These are phyloP conservation scores for Drosophila hydei DNA, from an alignment of 1,140 invertebrate genomes.

Conservation along the genomic window DNA sequence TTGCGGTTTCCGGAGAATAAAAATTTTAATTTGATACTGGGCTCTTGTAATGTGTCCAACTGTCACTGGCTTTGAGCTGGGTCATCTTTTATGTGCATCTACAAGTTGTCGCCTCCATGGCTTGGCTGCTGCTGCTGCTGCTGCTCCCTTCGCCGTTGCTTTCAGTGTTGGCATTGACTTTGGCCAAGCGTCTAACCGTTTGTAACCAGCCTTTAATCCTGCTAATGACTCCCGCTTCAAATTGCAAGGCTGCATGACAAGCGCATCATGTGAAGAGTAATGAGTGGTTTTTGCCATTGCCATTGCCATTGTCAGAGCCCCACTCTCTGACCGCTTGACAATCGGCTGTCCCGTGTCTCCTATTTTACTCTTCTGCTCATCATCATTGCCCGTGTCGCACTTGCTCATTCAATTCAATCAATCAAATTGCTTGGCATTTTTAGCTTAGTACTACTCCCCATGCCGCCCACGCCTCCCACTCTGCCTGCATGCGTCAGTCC, in stretches of 20 bases:
- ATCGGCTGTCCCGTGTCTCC: background rate
- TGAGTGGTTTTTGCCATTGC: conserved; percentile 24
- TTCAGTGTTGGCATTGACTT: conserved; percentile 6
- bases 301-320: background rate
- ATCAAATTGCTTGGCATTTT: conserved; percentile 67
- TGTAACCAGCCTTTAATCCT: conserved; percentile 40
- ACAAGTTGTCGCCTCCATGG: background rate
- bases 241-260: conserved; percentile 43
- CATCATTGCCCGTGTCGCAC: conserved; percentile 44
- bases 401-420: conserved; percentile 71
- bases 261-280: conserved; percentile 34
- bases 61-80: conserved; percentile 28
- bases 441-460: conserved; percentile 23
- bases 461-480: background rate
- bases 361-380: background rate
- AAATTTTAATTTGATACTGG: conserved; percentile 22
- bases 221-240: conserved; percentile 41
- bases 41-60: conserved; percentile 23
- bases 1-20: conserved; percentile 29
- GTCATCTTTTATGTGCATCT: conserved; percentile 9
- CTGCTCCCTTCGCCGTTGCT: background rate
- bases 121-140: background rate
- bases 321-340: background rate
- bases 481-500: background rate
- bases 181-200: conserved; percentile 6